phyloP scores from a whole-genome alignment of 2,888 invertebrate genomes.

The Oscheius sp. region DNA sequence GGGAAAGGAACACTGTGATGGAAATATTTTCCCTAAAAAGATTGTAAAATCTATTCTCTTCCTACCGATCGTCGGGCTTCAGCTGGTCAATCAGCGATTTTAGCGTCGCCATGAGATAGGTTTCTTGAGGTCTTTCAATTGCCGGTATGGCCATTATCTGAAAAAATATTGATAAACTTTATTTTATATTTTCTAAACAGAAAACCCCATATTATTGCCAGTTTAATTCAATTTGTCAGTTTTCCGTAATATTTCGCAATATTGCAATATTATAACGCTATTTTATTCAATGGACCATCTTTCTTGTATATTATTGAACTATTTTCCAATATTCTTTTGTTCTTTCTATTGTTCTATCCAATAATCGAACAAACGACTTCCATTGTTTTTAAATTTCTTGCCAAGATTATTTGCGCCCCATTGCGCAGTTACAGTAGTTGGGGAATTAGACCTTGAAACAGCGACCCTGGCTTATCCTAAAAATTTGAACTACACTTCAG shows the following conservation, averaged over 20 bases:
- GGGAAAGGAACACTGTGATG: constrained; percentile 10
- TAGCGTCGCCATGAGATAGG: background rate
- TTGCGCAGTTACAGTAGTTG: too few relatives aligned
- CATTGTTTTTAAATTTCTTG: too few relatives aligned
- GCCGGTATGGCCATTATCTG: constrained; percentile 19
- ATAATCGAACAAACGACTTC: too few relatives aligned
- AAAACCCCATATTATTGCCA: background rate
- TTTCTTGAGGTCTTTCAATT: constrained; percentile 5
- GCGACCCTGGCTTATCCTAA: too few relatives aligned
- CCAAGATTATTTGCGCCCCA: too few relatives aligned
- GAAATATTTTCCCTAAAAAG: background rate
- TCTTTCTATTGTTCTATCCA: too few relatives aligned
- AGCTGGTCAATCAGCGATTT: background rate
- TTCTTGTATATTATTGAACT: too few relatives aligned
- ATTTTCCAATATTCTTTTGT: too few relatives aligned
- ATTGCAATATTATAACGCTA: background rate
- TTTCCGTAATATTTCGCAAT: background rate
- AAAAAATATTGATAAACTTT: background rate
- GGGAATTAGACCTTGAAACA: too few relatives aligned
- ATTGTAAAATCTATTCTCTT: background rate
- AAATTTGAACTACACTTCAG: too few relatives aligned
- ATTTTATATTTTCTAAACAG: too few relatives aligned
- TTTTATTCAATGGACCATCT: background rate
- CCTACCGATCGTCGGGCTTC: constrained; percentile 1
- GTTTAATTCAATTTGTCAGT: background rate